Evolutionary conservation across 2,888 invertebrate species (phyloP).

Genomic region (Cataglyphis albicans): DNA sequence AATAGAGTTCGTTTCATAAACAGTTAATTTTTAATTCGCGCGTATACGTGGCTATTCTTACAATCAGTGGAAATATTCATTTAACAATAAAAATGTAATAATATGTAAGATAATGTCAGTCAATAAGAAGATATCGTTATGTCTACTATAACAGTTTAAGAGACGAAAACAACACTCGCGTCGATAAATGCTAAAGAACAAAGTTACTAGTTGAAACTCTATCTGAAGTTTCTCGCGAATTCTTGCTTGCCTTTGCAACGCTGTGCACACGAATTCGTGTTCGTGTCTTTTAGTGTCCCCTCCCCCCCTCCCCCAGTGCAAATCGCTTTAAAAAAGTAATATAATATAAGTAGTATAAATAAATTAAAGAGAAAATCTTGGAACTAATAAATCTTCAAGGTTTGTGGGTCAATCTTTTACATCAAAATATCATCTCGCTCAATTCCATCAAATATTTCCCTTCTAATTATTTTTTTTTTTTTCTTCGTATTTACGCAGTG

Average conservation of each 20-base stretch:
- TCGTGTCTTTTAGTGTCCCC: neutral
- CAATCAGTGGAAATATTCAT: neutral
- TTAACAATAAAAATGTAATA: neutral
- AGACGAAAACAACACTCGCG: slow-evolving; percentile 25
- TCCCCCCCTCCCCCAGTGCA: neutral
- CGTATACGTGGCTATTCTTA: neutral
- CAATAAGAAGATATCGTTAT: slow-evolving; percentile 24
- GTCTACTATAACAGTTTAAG: slow-evolving; percentile 26
- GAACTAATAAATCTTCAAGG: neutral
- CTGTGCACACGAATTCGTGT: slow-evolving; percentile 33
- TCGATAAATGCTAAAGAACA: slow-evolving; percentile 31
- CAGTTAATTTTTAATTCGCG: neutral
- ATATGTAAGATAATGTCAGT: neutral
- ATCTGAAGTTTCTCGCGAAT: slow-evolving; percentile 47
- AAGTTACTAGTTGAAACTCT: slow-evolving; percentile 39
- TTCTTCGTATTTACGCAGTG: neutral
- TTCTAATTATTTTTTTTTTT: neutral
- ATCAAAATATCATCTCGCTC: neutral
- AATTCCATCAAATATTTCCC: too few relatives aligned
- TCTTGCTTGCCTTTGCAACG: slow-evolving; percentile 5
- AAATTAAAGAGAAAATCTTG: neutral
- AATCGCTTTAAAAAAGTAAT: slow-evolving; percentile 34
- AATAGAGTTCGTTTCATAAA: neutral
- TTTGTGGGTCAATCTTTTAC: neutral
- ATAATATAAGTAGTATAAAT: neutral